Base-by-base conservation (phyloP, 2,113 vertebrate species). In the Noctilio leporinus region DNA sequence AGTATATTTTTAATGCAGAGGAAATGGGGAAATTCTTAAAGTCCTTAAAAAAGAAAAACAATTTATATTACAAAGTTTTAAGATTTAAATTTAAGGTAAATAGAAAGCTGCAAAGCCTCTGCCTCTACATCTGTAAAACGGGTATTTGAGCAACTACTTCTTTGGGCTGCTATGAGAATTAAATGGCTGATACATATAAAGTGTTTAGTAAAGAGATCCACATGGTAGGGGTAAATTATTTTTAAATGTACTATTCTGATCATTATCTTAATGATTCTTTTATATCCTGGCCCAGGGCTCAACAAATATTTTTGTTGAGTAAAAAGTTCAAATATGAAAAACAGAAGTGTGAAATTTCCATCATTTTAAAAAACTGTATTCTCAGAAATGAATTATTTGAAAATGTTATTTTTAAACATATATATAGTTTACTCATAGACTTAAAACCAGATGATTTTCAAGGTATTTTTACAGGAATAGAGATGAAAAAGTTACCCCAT, bases 361-460 rank as follows among this genome's bases (percentile, higher is more conserved):
- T 59, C 76, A 77, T 70, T 91, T 87, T 45, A 73, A 75, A 92
- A 86, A 49, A 92, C 38, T 76, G 67, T 85, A 67, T 86, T 86
- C 55, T 76, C 70, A 80, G 77, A 95, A 95, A 87, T 81, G 17
- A 94, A 95, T 94, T 88, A 40, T 83, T 93, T 95, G 80, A 93
- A 95, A 95, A 86, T 64, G 33, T 51, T 65, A 84, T 57, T 80
- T 93, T 96, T 83, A 75, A 70, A 65, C 51, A 91, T 69, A 35
- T 26, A 43, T 85, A 67, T 77, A 55, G 38, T 62, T 96, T 91
- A 47, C 80, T 67, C 47, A 91, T 72, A 85, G 65, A 93, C 5
- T 75, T 38, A 77, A 84, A 96, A 55, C n/a, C 53, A 64, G 45
- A 86, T 78, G 65, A 78, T 92, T 96, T 93, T 89, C 70, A 45